Conservation (phyloP, 2,888 invertebrate species). For the Poecilus cupreus region DNA sequence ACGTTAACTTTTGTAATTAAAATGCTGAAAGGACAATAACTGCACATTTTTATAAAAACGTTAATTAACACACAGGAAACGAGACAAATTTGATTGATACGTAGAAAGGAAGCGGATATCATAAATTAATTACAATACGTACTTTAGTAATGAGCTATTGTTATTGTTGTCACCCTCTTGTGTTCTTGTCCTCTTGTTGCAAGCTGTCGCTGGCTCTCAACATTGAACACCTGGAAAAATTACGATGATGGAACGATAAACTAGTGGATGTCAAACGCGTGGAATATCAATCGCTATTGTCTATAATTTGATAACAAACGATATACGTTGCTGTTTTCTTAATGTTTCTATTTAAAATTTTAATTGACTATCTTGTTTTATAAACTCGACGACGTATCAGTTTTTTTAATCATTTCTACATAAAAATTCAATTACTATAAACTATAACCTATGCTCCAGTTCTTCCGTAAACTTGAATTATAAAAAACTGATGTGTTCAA, state of each 20-base stretch:
- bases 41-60: not conserved
- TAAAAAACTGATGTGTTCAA: too few species aligned
- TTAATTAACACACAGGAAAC: slow-evolving; percentile 12
- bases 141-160: not conserved
- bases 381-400: too few species aligned
- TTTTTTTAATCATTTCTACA: too few species aligned
- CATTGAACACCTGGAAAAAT: slow-evolving; percentile 6
- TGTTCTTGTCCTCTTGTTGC: too few species aligned
- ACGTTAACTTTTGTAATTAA: not conserved
- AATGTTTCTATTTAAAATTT: too few species aligned
- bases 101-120: slow-evolving; percentile 45
- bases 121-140: slow-evolving; percentile 42
- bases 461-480: too few species aligned
- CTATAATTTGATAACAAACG: not conserved
- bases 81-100: slow-evolving; percentile 21
- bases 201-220: not conserved
- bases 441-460: too few species aligned
- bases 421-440: too few species aligned
- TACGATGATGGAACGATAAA: too few species aligned
- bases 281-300: not conserved
- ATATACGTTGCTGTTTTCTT: too few species aligned
- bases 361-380: too few species aligned
- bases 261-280: too few species aligned
- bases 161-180: not conserved
- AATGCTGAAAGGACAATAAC: not conserved